Conservation (phyloP, 2,113 vertebrate genomes). For the Telmatochromis brichardi region DNA sequence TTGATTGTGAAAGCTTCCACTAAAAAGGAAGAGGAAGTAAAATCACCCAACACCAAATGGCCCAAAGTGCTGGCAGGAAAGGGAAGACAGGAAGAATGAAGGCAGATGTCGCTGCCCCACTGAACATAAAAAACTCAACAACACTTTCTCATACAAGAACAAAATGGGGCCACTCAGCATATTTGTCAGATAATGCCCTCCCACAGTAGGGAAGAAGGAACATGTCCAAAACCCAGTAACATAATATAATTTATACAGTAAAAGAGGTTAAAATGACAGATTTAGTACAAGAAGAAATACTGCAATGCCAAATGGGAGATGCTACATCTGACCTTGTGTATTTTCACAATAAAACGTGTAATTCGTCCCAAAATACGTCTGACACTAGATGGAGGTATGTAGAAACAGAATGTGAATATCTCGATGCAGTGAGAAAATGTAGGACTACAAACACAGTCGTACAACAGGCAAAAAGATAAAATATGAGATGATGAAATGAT, state of each 20-base stretch:
- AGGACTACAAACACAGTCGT: background rate
- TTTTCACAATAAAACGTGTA: background rate
- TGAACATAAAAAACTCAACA: background rate
- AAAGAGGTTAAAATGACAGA: background rate
- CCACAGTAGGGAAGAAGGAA: background rate
- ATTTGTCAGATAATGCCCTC: background rate
- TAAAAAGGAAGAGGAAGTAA: constrained; percentile 20
- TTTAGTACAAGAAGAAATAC: background rate
- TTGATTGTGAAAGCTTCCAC: background rate
- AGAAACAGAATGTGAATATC: background rate
- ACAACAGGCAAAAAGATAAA: background rate
- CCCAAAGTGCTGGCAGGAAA: constrained; percentile 4
- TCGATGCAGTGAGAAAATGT: background rate
- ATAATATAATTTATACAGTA: background rate
- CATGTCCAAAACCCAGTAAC: background rate
- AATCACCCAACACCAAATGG: constrained; percentile 22
- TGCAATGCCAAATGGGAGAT: background rate
- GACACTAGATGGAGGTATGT: background rate
- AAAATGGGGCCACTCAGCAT: background rate
- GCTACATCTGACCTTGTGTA: background rate
- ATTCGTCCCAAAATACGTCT: background rate
- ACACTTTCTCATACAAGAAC: background rate
- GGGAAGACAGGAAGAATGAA: background rate
- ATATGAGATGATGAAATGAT: background rate
- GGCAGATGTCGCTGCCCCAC: constrained; percentile 3